phyloP scores from a whole-genome alignment of 1,140 invertebrate genomes.

The Drosophila carrolli region DNA sequence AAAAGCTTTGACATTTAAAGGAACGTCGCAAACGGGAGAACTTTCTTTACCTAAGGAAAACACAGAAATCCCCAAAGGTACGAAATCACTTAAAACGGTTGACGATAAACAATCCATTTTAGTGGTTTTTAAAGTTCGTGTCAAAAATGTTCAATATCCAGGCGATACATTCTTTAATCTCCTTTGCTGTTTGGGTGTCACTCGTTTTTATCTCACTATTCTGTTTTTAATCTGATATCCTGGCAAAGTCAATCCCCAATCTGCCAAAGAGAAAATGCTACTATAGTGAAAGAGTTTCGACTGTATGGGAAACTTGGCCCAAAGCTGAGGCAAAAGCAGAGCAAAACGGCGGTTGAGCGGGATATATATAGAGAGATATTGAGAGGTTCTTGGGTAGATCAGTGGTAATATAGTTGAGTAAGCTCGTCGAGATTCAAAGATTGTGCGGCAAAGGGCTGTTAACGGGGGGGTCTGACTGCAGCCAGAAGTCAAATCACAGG shows the following conservation, averaged over 20 bases:
- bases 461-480: constrained; percentile 42
- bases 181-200: background rate
- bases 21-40: background rate
- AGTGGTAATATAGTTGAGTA: constrained; percentile 52
- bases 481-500: constrained; percentile 84
- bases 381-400: constrained; percentile 21
- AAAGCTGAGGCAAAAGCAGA: constrained; percentile 43
- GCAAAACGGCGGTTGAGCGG: constrained; percentile 13
- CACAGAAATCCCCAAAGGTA: background rate
- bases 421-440: constrained; percentile 65
- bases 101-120: too few relatives aligned
- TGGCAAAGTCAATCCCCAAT: constrained; percentile 43
- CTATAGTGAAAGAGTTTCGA: constrained; percentile 11
- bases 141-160: background rate
- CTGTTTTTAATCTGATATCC: constrained; percentile 16
- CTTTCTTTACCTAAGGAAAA: background rate
- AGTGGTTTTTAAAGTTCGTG: too few relatives aligned
- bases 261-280: constrained; percentile 8
- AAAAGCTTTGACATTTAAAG: background rate
- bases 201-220: background rate
- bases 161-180: background rate
- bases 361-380: background rate
- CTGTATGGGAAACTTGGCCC: constrained; percentile 11
- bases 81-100: background rate
- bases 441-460: constrained; percentile 46